Conservation (phyloP, 2,113 vertebrate species). For the Atractosteus spatula region DNA sequence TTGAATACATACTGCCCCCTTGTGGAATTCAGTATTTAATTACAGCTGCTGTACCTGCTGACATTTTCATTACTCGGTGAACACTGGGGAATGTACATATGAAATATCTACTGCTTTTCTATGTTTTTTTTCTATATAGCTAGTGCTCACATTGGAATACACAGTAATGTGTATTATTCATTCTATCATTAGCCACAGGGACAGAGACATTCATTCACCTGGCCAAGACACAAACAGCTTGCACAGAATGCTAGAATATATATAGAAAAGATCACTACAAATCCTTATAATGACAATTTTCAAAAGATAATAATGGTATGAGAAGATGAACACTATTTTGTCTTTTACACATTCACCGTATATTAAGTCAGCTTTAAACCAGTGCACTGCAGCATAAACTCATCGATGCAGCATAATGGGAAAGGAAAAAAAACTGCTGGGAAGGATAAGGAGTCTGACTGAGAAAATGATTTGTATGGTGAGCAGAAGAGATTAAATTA, state of each 20-base stretch:
- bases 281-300: too few relatives aligned
- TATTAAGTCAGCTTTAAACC: not conserved
- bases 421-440: not conserved
- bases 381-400: not conserved
- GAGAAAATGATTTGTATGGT: constrained; percentile 3
- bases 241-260: too few relatives aligned
- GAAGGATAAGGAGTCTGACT: not conserved
- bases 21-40: constrained; percentile 4
- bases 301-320: too few relatives aligned
- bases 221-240: too few relatives aligned
- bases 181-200: too few relatives aligned
- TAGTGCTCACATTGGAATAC: too few relatives aligned
- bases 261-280: too few relatives aligned
- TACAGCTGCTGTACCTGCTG: not conserved
- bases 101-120: too few relatives aligned
- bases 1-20: constrained; percentile 18
- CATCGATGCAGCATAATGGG: not conserved
- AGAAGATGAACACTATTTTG: not conserved
- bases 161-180: too few relatives aligned
- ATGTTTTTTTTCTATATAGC: too few relatives aligned
- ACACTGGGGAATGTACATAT: too few relatives aligned
- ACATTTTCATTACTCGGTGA: not conserved
- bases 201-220: too few relatives aligned
- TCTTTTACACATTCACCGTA: constrained; percentile 6
- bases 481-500: not conserved